Evolutionary conservation across 2,113 vertebrate species (phyloP), one percentile per base, ranked within the genome.

Genomic region (Hystrix cristata): DNA sequence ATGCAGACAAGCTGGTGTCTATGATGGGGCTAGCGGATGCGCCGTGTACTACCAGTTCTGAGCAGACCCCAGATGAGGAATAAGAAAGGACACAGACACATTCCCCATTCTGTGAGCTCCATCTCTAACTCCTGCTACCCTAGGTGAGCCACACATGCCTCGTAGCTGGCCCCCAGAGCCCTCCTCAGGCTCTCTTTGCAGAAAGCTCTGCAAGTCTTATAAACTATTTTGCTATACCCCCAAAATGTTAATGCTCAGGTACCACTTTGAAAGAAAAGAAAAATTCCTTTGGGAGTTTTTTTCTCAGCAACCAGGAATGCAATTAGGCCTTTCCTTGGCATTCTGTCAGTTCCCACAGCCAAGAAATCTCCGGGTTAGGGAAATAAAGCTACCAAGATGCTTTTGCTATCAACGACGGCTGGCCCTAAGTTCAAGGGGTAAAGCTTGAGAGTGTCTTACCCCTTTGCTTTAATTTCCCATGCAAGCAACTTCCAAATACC

Each of bases 271-370:
- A 97, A 87, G 48, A 84, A 95, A 97, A 96, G 57, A 48, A 86
- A 97, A 97, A 96, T 78, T 88, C 53, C 51, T 96, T 72, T 85
- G 82, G 88, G 55, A 59, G 84, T 90, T 83, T 55, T 64, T 46
- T 27, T 2, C 80, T 82, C 29, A 87, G 92, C 59, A 97, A 86
- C 91, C 15, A 97, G 87, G 84, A 97, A 97, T 55, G 64, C 51
- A 97, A 97, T 92, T 67, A 98, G 96, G 93, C 51, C 74, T 83
- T 94, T 48, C 90, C 78, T 92, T 96, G 91, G 97, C 92, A 92
- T 10, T 67, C 38, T 79, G 67, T 97, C 96, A 79, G 72, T 79
- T 96, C 72, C 85, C 97, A 93, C 14, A 94, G 96, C 53, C 95
- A 94, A 65, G 93, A 97, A 97, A 92, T 15, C 95, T 85, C 65